Evolutionary conservation across 2,797 vertebrate genomes (phyloP).

Genomic region (Manis crassicaudata): DNA sequence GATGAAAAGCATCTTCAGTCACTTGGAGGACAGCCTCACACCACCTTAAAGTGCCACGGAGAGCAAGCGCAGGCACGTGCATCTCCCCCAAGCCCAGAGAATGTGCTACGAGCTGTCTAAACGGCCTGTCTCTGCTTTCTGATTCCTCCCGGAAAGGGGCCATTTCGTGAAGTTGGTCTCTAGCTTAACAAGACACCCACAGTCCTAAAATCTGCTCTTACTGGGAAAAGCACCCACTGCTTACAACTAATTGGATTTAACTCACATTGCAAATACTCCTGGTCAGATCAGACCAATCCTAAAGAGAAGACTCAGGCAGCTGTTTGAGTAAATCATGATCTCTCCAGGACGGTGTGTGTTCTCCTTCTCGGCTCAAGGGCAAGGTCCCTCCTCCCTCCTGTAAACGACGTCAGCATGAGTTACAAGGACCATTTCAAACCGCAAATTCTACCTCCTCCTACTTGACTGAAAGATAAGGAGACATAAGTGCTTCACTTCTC

Average conservation of each 20-base stretch:
- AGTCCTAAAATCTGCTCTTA: not conserved
- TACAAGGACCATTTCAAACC: not conserved
- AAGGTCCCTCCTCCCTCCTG: too few species aligned
- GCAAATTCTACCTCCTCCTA: not conserved
- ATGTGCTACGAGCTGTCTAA: not conserved
- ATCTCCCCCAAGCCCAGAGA: not conserved
- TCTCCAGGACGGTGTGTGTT: not conserved
- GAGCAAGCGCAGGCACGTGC: not conserved
- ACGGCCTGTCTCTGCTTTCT: not conserved
- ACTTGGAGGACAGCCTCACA: too few species aligned
- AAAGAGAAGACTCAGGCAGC: not conserved
- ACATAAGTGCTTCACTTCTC: not conserved
- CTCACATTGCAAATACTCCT: not conserved
- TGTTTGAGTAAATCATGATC: not conserved
- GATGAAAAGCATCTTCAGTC: not conserved
- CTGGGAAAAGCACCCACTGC: not conserved
- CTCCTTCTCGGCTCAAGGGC: not conserved
- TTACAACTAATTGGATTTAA: not conserved
- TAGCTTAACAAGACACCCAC: not conserved
- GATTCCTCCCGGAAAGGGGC: too few species aligned
- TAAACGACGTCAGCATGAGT: not conserved
- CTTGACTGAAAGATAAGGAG: not conserved
- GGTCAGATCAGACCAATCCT: not conserved
- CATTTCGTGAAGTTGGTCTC: not conserved
- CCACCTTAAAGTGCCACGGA: too few species aligned